Base-by-base conservation (phyloP, 2,113 vertebrate genomes). In the Gila orcuttii region DNA sequence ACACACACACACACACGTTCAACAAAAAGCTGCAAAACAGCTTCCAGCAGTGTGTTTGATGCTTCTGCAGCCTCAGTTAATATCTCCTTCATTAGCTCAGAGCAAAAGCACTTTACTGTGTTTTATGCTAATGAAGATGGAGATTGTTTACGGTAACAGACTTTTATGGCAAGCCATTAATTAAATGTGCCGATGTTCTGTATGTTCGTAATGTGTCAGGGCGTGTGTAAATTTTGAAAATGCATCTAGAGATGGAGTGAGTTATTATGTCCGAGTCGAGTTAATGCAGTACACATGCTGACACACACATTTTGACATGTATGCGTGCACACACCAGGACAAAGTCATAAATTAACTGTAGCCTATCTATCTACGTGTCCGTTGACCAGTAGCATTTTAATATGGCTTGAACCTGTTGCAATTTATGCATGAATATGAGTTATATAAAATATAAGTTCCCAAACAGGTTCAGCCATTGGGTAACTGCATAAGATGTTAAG, bases 91-190 rank as follows among this genome's bases (percentile, higher is more conserved):
- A 86, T 86, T 81, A 82, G 78, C 66, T 45, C 52, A 28, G 33
- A 33, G 68, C 71, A 74, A 50, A 50, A 33, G 68, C 77, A 78
- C 76, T 73, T 82, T 74, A 81, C 68, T 73, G 57, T 74, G 85
- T 86, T 86, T 81, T 52, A 86, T 86, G 78, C 57, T 86, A 82
- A 86, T 64, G 85, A 83, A 83, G 82, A 83, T 73, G 82, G 85
- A 81, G 78, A 55, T 73, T 81, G 78, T 82, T 86, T 86, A 80
- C 78, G 68, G 85, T 59, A 86, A 86, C 62, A 80, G 77, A 74
- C 78, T 74, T 82, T 86, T 81, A 86, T n/a, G 64, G 77, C 3
- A n/a, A 10, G 55, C 45, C 68, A 50, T 86, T 74, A 73, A 81
- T 74, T 74, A 81, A 86, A 82, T 62, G 66, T n/a, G 85, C 66